Base-by-base conservation (phyloP, 2,888 invertebrate species). In the Eilema griseolum region DNA sequence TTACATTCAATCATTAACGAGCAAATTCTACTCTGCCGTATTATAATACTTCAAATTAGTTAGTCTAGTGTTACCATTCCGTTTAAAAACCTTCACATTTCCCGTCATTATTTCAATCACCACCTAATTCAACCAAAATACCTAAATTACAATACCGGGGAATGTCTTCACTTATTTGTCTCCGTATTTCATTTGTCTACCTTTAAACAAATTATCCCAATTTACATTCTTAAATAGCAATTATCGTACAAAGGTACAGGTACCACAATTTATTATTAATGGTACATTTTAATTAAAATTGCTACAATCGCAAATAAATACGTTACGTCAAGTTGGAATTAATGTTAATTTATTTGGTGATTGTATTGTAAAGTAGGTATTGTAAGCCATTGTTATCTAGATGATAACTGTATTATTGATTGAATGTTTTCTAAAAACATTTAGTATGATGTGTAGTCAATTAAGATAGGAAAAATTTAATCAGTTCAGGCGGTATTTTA, bases 191-290 rank as follows among this genome's bases (percentile, higher is more conserved):
- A 59, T 63, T 14, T 70, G 63, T 64, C 57, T 66, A 16, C 66
- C 70, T 69, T 74, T 66, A 70, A 79, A 82, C 72, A 82, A 83
- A 83, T 83, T 77, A 78, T 66, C 26, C 66, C 81, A 81, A 83
- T 84, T 81, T 72, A 76, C 71, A 77, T 83, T 77, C 83, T 84
- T 77, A 79, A 83, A 76, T 81, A 74, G 75, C 76, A 81, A 82
- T 83, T 79, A 83, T 69, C 66, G 67, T 63, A 71, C 73, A 84
- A 84, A 77, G 77, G 75, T 73, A 65, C 71, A 77, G 77, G 75
- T 73, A 65, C 71, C 67, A 66, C 73, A 69, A 76, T 83, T 79
- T 73, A 73, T 79, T 83, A 73, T 76, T 73, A 74, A 74, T 72
- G 46, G 60, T 65, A 56, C 69, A 76, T 74, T 83, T 83, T 75